Evolutionary conservation across 2,888 invertebrate species (phyloP), one percentile per base, ranked within the genome.

Genomic region (Serripes groenlandicus): DNA sequence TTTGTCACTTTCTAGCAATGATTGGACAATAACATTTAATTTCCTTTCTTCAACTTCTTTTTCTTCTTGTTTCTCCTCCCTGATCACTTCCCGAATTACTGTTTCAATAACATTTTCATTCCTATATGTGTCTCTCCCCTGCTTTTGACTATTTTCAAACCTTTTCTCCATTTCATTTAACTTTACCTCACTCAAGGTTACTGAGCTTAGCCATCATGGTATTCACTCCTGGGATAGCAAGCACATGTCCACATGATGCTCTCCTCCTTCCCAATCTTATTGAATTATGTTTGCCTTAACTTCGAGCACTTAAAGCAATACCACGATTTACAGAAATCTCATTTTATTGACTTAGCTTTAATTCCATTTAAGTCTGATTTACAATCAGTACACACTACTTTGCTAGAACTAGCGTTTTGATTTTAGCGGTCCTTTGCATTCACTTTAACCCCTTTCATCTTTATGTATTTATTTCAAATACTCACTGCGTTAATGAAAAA

Each of bases 221-320:
- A 18, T 26, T 37, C 7, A 35, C 37, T 9, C 28, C 35, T 4
- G 37, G 68, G 11, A 35, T 3, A 23, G 68, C 68, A n/a, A 68
- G 15, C 28, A 68, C 42, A 37, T 9, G 37, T 37, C 28, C 35
- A 68, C 26, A 68, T 9, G 32, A 35, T 68, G 35, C 68, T n/a
- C n/a, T n/a, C n/a, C n/a, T n/a, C n/a, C n/a, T n/a, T n/a, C n/a
- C n/a, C n/a, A n/a, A n/a, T n/a, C n/a, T n/a, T n/a, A n/a, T n/a
- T n/a, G n/a, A n/a, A n/a, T n/a, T n/a, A n/a, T n/a, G n/a, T n/a
- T n/a, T 68, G 68, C 34, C 23, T 68, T n/a, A 68, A 15, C 23
- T 68, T 68, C 26, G 68, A 68, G 23, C 68, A 68, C 26, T 68
- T 68, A 18, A 9, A 37, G 26, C 68, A 68, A 42, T 34, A 68